Percentiles rank a stretch among this genome's conserved stretches.
Evolutionary conservation across 2,888 invertebrate genomes (phyloP).

Genomic region (Erebia epiphron): DNA sequence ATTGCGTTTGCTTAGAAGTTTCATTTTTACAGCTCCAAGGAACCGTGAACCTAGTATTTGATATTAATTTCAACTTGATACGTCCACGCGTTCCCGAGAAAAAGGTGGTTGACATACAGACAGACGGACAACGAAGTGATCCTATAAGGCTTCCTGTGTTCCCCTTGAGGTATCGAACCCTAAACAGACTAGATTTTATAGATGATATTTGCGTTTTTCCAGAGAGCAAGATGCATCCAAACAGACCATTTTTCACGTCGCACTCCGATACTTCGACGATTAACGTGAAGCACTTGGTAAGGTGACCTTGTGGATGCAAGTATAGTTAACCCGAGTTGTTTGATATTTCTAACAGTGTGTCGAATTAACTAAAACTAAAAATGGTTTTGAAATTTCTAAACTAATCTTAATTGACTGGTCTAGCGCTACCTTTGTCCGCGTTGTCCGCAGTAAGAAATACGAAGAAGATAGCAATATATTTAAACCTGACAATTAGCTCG

Average conservation of each 20-base stretch:
- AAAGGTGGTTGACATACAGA: too few species aligned
- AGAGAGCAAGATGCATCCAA: constrained; percentile 59
- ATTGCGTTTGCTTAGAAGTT: too few species aligned
- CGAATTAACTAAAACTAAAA: constrained; percentile 4
- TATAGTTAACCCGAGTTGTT: constrained; percentile 19
- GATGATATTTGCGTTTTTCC: constrained; percentile 38
- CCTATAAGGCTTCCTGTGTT: too few species aligned
- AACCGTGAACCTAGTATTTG: too few species aligned
- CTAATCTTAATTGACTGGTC: neutral
- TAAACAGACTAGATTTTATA: neutral
- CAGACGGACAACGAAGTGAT: too few species aligned
- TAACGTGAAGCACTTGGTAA: constrained; percentile 82
- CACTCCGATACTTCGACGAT: constrained; percentile 86
- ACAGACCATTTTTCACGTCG: constrained; percentile 75
- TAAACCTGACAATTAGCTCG: too few species aligned
- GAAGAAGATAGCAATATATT: too few species aligned
- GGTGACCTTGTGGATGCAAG: constrained; percentile 37
- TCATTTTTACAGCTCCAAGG: too few species aligned
- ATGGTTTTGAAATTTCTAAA: neutral
- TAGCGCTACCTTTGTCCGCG: too few species aligned
- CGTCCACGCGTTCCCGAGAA: too few species aligned
- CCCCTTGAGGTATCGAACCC: neutral
- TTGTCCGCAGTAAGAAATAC: too few species aligned
- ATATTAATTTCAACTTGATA: too few species aligned
- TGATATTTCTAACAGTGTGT: constrained; percentile 11